Base-by-base conservation (phyloP, 2,888 invertebrate species). In the Syrista parreyssii region DNA sequence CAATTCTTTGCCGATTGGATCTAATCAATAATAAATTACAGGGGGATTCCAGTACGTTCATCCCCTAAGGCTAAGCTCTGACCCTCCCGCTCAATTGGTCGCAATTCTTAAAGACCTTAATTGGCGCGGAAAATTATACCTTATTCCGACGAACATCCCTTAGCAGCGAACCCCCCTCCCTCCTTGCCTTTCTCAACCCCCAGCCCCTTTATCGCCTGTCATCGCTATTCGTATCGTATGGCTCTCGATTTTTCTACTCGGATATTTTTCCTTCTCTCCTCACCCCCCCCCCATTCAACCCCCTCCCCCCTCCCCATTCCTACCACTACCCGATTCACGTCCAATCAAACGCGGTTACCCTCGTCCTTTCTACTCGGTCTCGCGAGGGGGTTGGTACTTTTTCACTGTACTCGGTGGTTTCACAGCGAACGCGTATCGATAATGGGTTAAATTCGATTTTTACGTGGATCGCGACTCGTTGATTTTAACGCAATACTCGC, bases 51-150 rank as follows among this genome's bases (percentile, higher is more conserved):
- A 80, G 86, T 87, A 87, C 89, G 88, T 88, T 86, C 71, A 32
- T 88, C 88, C 88, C 89, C 88, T 85, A 86, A 84, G 86, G 88
- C 88, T 87, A 88, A 89, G 86, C 87, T 86, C 88, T 89, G 90
- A 91, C 90, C 90, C 90, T 90, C 89, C 89, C 87, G 90, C 90
- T 91, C 91, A 89, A 91, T 91, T 91, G 91, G 90, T 91, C 88
- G 87, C 90, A 90, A 91, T 91, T 91, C 91, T 91, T 91, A 90
- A 91, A 91, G 91, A 91, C 91, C 91, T 91, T 91, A 91, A 91
- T 91, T 91, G 91, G 91, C 88, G 91, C 90, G 90, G 89, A 90
- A 91, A 91, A 91, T 91, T 91, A 91, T 91, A 91, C 90, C 91
- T 91, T 91, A 91, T 91, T 90, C 84, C 84, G 87, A 86, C 86